Percentiles rank a stretch among this genome's conserved stretches.
Conservation (phyloP, 2,113 vertebrate genomes). For the Phaetusa simplex region DNA sequence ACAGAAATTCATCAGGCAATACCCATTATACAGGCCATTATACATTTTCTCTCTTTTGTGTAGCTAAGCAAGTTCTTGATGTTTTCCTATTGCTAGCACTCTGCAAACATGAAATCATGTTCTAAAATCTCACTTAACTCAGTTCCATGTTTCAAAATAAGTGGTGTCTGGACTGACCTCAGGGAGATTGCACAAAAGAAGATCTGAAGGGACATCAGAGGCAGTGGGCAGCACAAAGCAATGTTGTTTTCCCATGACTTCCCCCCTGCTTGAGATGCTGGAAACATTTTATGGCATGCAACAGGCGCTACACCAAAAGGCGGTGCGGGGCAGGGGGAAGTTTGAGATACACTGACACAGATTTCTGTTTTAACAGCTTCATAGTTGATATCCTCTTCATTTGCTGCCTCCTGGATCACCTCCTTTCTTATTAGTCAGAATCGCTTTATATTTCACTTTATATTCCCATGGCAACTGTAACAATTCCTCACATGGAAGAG, state of each 20-base stretch:
- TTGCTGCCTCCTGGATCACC: neutral
- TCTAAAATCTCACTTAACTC: neutral
- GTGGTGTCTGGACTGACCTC: neutral
- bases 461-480: slow-evolving; percentile 24
- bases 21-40: neutral
- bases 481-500: neutral
- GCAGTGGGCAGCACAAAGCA: neutral
- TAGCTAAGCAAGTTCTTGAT: neutral
- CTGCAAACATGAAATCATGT: neutral
- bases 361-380: neutral
- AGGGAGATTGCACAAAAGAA: neutral
- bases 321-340: neutral
- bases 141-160: neutral
- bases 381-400: neutral
- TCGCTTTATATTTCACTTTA: neutral
- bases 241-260: neutral
- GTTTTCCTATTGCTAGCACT: neutral
- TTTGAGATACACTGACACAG: neutral
- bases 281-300: neutral
- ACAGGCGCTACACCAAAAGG: neutral
- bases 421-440: neutral
- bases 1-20: neutral
- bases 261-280: neutral
- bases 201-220: neutral
- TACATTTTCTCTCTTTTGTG: neutral